Evolutionary conservation across 1,140 invertebrate genomes (phyloP), one percentile per base, ranked within the genome.

Genomic region (Cyclargus thomasi): DNA sequence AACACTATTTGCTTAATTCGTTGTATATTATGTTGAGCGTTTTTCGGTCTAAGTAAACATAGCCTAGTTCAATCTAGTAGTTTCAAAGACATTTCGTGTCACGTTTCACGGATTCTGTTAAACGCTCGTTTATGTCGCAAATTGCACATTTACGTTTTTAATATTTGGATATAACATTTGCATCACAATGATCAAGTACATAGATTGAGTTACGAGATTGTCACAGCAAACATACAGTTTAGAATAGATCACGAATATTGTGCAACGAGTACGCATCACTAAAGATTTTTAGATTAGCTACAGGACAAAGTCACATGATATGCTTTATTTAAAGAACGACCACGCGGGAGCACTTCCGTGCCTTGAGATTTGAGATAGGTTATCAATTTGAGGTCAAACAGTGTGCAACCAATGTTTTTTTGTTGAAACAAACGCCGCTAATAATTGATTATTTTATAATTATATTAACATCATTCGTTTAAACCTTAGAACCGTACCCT

Each of bases 61-160:
- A 47, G 14, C 14, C 39, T 47, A 47, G 39, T 1, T 14, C 14
- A 16, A 47, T 47, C 14, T 14, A 16, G 14, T 47, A 11, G 39
- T 47, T 16, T 47, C 39, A 47, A 14, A 47, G 39, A 16, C 14
- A 47, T 0, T 47, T 47, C 11, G 39, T 47, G 39, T 47, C 14
- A 14, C 14, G 39, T 47, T 47, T 47, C 39, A 47, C 39, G 39
- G 3, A 8, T 47, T 47, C 0, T 11, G 39, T 16, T 11, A 14
- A 14, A 8, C 39, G 14, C 10, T 47, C 39, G 39, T 47, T 11
- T 8, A 47, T 8, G 7, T 21, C 16, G 72, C 59, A 65, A 74
- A 20, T 53, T 59, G 55, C 55, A 59, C 20, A 59, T 59, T 59
- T 59, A 11, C 55, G 53, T 18, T 59, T 59, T 59, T 18, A 10